Base-by-base conservation (phyloP, 2,797 vertebrate genomes). In the Cuniculus paca region DNA sequence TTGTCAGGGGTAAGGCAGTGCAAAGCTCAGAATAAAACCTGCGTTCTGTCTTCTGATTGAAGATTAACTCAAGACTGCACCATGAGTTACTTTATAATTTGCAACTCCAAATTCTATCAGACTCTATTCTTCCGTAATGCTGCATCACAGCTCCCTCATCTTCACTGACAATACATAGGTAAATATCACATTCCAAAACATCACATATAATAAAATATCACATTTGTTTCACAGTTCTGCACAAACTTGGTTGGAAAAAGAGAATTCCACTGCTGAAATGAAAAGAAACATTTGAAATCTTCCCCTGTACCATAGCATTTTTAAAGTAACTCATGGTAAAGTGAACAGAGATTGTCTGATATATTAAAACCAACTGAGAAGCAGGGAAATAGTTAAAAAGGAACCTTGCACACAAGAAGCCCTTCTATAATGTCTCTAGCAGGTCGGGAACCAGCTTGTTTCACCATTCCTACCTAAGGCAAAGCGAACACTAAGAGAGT, bases 1-100 rank as follows among this genome's bases (percentile, higher is more conserved):
- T 48, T 8, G 6, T 0, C 0, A 20, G 11, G 11, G 5, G 8
- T 0, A 0, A 0, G 4, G 19, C 45, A 12, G 16, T 34, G 4
- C 22, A 58, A 36, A 5, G 3, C 31, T 94, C 77, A 19, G 12
- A 81, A 82, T 36, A 60, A 94, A 93, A 79, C 22, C 48, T 83
- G 5, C 19, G n/a, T 56, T 93, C 88, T 84, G 58, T 50, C 68
- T 94, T 82, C 74, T 56, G 9, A 39, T 2, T 26, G 24, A 75
- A 90, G 36, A 78, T 7, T 65, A 85, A 88, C 65, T 68, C 56
- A 81, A 77, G 36, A 82, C 6, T 58, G 54, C 50, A 68, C n/a
- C 22, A 42, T 2, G 8, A 91, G 7, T 72, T 81, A 78, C 88
- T 82, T 92, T 48, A 28, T 56, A 56, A 79, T 54, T 72, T 72